These are phyloP conservation scores for Chrysochloris asiatica DNA, from an alignment of 2,113 vertebrate species.

Conservation along the genomic window DNA sequence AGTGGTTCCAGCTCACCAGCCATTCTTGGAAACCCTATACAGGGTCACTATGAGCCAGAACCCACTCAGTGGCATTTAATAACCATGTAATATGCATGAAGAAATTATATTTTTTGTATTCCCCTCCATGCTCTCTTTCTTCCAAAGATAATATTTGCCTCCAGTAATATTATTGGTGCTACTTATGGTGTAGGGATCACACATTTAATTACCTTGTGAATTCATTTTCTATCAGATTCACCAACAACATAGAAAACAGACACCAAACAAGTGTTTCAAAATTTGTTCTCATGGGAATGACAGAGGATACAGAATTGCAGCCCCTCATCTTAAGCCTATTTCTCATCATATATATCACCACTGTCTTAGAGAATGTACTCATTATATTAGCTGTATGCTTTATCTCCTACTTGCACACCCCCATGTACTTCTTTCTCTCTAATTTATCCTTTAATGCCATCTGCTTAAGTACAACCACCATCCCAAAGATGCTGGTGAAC, in stretches of 20 bases:
- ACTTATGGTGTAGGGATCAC: neutral
- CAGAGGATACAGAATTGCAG: neutral
- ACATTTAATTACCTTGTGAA: neutral
- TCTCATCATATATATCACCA: neutral
- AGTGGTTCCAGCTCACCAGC: no score
- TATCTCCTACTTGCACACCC: neutral
- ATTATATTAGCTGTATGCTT: neutral
- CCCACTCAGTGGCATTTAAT: no score
- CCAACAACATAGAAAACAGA: neutral
- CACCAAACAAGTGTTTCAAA: neutral
- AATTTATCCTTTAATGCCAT: neutral
- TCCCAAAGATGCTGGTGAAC: neutral
- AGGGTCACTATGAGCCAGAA: no score
- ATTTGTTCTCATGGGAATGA: slow-evolving; percentile 35
- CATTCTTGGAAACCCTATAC: no score
- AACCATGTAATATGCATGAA: no score
- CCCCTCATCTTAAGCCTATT: neutral
- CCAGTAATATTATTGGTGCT: no score
- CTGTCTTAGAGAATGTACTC: neutral
- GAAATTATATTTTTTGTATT: no score
- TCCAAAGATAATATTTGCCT: no score
- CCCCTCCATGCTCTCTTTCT: no score
- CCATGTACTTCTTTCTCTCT: neutral
- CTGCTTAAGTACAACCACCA: neutral
- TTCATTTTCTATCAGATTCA: neutral